These are phyloP conservation scores for Maniola hyperantus DNA, from an alignment of 2,888 invertebrate genomes.

Conservation along the genomic window DNA sequence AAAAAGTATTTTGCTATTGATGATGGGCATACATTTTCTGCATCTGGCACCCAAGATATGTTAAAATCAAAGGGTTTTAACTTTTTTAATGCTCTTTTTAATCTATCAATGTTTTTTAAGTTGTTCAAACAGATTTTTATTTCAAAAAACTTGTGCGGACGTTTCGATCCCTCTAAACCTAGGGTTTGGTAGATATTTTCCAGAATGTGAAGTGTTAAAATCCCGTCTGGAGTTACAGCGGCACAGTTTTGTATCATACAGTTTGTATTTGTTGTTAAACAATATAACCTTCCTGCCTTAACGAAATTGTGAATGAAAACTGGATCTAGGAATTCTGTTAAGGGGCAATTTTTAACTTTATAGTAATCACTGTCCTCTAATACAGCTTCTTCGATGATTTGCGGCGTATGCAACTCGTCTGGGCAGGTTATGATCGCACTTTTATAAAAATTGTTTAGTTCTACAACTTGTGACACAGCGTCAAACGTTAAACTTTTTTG, in stretches of 20 bases:
- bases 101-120: constrained; percentile 49
- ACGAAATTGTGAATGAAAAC: constrained; percentile 67
- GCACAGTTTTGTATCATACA: constrained; percentile 67
- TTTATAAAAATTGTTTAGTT: constrained; percentile 65
- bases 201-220: constrained; percentile 59
- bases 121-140: constrained; percentile 60
- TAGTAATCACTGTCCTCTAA: constrained; percentile 69
- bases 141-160: constrained; percentile 62
- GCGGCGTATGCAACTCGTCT: constrained; percentile 63
- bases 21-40: constrained; percentile 66
- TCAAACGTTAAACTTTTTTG: constrained; percentile 52
- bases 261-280: constrained; percentile 58
- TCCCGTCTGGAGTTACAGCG: constrained; percentile 66
- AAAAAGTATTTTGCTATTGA: constrained; percentile 72
- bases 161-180: constrained; percentile 67
- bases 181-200: constrained; percentile 67
- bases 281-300: constrained; percentile 61
- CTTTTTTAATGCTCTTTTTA: constrained; percentile 52
- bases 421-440: constrained; percentile 68
- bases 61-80: constrained; percentile 59
- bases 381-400: constrained; percentile 54
- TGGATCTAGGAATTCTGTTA: constrained; percentile 60
- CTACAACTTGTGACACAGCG: constrained; percentile 48
- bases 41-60: constrained; percentile 63
- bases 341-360: constrained; percentile 53